Conservation (phyloP, 35 echinoderm and acorn worm genomes). For the Apostichopus californicus region DNA sequence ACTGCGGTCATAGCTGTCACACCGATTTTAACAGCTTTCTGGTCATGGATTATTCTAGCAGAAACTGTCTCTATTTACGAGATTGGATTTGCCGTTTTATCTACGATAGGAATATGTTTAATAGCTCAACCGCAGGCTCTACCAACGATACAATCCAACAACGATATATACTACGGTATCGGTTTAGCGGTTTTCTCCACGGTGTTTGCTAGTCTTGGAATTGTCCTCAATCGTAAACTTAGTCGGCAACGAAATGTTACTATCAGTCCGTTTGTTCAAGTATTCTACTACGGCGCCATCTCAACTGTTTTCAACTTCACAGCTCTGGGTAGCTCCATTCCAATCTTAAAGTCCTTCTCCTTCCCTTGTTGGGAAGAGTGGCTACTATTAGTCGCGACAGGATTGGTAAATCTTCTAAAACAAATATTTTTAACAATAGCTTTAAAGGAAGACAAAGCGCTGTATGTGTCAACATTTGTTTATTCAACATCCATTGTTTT, state of each 20-base stretch:
- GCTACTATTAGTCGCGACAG: background rate
- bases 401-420: slow-evolving; percentile 14
- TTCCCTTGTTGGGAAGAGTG: background rate
- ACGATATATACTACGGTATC: background rate
- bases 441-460: slow-evolving; percentile 9
- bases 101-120: slow-evolving; percentile 11
- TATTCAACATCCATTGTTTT: slow-evolving; percentile 38
- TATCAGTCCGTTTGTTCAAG: slow-evolving; percentile 29
- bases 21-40: slow-evolving; percentile 14
- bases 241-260: slow-evolving; percentile 5
- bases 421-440: slow-evolving; percentile 25
- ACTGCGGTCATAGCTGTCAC: slow-evolving; percentile 6
- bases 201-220: slow-evolving; percentile 17
- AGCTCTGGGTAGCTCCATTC: background rate
- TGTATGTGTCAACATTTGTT: slow-evolving; percentile 19
- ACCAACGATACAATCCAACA: background rate
- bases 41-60: slow-evolving; percentile 12
- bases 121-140: background rate
- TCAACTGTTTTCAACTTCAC: background rate
- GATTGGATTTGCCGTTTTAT: slow-evolving; percentile 7
- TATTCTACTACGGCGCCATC: slow-evolving; percentile 22
- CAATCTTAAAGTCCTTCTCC: background rate
- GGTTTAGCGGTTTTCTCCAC: background rate
- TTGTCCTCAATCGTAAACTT: slow-evolving; percentile 31
- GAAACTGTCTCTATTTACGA: background rate